phyloP scores from a whole-genome alignment of 2,888 invertebrate genomes.

The Epistrophe eligans region DNA sequence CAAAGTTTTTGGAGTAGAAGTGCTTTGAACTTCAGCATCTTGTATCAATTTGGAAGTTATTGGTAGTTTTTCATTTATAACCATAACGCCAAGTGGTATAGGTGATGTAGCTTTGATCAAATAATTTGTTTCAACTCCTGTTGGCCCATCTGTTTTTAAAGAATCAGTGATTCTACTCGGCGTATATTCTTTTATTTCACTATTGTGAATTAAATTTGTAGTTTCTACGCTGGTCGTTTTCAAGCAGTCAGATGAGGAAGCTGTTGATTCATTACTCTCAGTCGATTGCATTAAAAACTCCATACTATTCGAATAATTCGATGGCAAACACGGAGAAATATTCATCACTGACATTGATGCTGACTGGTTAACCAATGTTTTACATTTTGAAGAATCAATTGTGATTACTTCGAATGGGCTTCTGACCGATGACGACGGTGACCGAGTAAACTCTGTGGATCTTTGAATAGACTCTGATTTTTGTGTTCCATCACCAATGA shows the following conservation, averaged over 20 bases:
- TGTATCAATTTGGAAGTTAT: background rate
- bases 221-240: background rate
- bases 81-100: background rate
- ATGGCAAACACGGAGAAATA: background rate
- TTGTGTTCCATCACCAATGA: background rate
- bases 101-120: background rate
- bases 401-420: background rate
- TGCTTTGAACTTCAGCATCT: conserved; percentile 1
- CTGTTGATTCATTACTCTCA: background rate
- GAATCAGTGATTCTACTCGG: background rate
- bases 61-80: background rate
- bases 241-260: background rate
- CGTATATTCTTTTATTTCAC: background rate
- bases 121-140: background rate
- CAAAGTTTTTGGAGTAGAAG: background rate
- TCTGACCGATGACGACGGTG: background rate
- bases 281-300: background rate
- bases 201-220: background rate
- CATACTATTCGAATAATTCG: conserved; percentile 2
- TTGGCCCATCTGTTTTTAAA: background rate
- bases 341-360: background rate
- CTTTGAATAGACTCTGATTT: background rate
- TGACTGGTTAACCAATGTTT: background rate
- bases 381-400: background rate
- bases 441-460: background rate